A percentile compares a stretch with the other conserved stretches of the same genome.
Conservation (phyloP, 2,888 invertebrate genomes). For the Cosmia trapezina region DNA sequence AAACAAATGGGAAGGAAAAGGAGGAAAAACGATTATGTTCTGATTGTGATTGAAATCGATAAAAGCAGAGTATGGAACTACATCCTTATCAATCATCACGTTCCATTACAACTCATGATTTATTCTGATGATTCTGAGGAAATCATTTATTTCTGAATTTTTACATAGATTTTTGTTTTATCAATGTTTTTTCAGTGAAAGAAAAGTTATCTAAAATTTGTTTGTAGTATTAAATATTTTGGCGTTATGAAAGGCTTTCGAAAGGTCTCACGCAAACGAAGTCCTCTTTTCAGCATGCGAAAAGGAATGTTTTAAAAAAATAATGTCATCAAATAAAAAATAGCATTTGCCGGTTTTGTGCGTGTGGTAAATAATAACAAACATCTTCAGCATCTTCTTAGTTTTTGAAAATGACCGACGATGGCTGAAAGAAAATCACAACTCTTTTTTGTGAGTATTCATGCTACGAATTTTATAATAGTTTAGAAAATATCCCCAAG, state of each 20-base stretch:
- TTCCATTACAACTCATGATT: neutral
- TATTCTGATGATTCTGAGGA: neutral
- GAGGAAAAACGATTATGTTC: neutral
- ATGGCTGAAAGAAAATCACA: conserved; percentile 65
- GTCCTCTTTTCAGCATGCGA: neutral
- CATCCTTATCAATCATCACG: conserved; percentile 12
- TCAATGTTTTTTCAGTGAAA: neutral
- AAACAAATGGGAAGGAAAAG: neutral
- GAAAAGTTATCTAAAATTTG: neutral
- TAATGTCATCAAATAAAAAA: conserved; percentile 60
- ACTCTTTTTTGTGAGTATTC: conserved; percentile 56
- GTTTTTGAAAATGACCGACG: conserved; percentile 62
- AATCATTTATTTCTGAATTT: too few relatives aligned
- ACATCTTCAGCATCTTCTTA: conserved; percentile 21
- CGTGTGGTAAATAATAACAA: conserved; percentile 38
- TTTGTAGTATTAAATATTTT: neutral
- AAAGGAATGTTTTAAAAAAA: conserved; percentile 45
- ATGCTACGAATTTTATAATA: neutral
- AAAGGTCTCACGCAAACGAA: neutral
- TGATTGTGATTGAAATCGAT: neutral
- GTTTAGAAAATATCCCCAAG: neutral
- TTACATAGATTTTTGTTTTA: neutral
- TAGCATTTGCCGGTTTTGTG: conserved; percentile 62
- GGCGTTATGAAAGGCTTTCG: too few relatives aligned
- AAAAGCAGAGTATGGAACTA: neutral